Conservation (phyloP, 2,797 vertebrate genomes). For the Scolopax rusticola region DNA sequence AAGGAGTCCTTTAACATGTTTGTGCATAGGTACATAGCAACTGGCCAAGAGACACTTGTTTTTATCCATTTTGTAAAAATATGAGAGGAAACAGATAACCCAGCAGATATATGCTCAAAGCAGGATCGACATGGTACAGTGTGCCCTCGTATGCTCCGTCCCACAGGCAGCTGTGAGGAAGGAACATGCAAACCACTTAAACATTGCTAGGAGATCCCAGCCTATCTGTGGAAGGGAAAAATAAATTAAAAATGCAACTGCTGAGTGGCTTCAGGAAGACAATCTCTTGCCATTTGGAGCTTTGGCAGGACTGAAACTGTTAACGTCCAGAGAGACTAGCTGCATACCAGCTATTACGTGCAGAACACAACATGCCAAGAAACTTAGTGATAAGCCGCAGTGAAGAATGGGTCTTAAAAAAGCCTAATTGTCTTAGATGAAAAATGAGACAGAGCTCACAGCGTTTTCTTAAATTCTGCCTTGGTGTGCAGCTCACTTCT, state of each 20-base stretch:
- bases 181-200: conserved; percentile 3
- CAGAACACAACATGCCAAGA: conserved; percentile 34
- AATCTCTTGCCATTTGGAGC: not conserved
- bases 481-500: not conserved
- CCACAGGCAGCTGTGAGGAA: conserved; percentile 42
- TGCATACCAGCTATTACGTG: not conserved
- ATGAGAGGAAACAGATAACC: conserved; percentile 10
- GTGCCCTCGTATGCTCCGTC: not conserved
- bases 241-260: not conserved
- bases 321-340: not conserved
- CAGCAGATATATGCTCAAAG: not conserved
- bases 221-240: not conserved
- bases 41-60: conserved; percentile 34
- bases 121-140: not conserved
- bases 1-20: not conserved
- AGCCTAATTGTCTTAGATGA: conserved; percentile 45
- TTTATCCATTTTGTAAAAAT: conserved; percentile 42
- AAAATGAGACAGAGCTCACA: conserved; percentile 45
- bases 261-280: conserved; percentile 21
- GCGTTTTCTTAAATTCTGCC: conserved; percentile 35
- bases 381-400: conserved; percentile 30
- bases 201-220: not conserved
- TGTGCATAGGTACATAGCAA: not conserved
- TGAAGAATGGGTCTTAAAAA: conserved; percentile 54
- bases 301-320: conserved; percentile 1